phyloP scores from a whole-genome alignment of 2,888 invertebrate genomes.

The Trachelus troglodyta region DNA sequence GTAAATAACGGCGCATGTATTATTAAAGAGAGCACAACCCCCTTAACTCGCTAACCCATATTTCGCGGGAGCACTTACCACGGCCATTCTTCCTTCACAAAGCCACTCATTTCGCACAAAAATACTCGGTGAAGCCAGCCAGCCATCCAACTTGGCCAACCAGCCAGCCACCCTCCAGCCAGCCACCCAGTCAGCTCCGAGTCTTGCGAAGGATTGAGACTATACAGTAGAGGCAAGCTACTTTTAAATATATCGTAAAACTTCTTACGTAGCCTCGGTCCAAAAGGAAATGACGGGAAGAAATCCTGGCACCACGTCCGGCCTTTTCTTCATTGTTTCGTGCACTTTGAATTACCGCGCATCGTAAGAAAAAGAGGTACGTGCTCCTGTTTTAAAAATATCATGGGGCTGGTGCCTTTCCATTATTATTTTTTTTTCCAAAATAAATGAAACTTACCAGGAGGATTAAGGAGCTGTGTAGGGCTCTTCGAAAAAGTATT shows the following conservation, averaged over 20 bases:
- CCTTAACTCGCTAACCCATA: constrained; percentile 64
- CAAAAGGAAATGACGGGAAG: constrained; percentile 24
- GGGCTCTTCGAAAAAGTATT: background rate
- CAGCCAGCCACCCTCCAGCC: background rate
- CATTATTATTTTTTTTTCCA: background rate
- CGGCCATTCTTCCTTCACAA: constrained; percentile 60
- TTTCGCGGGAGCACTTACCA: constrained; percentile 61
- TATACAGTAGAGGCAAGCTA: constrained; percentile 23
- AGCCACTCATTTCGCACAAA: constrained; percentile 57
- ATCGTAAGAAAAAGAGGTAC: background rate
- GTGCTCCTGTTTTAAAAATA: background rate
- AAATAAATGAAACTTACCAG: background rate
- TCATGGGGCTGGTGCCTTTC: background rate
- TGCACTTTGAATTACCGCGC: constrained; percentile 3
- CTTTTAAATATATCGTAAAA: constrained; percentile 44
- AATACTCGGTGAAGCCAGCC: constrained; percentile 46
- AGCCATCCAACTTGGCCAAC: background rate
- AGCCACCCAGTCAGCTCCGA: background rate
- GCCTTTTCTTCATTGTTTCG: constrained; percentile 33
- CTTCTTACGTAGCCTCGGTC: constrained; percentile 27
- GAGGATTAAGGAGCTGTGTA: background rate
- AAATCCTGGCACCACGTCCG: constrained; percentile 30
- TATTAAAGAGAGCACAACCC: constrained; percentile 52
- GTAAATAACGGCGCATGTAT: constrained; percentile 45
- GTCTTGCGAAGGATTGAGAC: background rate